Evolutionary conservation across 2,888 invertebrate genomes (phyloP).

Genomic region (Patella pellucida): DNA sequence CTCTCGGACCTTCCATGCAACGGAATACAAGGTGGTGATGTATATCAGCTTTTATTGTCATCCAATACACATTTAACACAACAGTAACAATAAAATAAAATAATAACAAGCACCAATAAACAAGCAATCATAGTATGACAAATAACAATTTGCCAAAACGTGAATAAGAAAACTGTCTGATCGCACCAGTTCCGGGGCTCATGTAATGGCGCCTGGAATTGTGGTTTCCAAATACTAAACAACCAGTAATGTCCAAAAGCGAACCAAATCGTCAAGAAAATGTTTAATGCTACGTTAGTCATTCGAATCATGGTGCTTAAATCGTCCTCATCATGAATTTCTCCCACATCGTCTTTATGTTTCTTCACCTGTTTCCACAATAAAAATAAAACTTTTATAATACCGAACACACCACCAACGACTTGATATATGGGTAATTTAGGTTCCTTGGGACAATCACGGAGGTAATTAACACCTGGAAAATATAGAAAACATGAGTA

Average conservation of each 20-base stretch:
- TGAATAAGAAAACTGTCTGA: constrained; percentile 82
- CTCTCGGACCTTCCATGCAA: no score
- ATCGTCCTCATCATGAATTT: constrained; percentile 59
- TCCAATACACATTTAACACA: constrained; percentile 40
- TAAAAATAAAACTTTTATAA: constrained; percentile 76
- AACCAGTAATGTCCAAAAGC: constrained; percentile 86
- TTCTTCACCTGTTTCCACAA: constrained; percentile 79
- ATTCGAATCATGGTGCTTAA: constrained; percentile 75
- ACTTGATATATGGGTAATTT: constrained; percentile 86
- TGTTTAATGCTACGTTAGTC: constrained; percentile 79
- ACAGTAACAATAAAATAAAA: constrained; percentile 48
- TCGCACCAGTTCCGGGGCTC: constrained; percentile 87
- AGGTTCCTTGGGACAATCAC: constrained; percentile 84
- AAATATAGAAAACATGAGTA: constrained; percentile 27
- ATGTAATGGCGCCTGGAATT: constrained; percentile 80
- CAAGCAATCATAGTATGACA: constrained; percentile 77
- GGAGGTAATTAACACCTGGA: constrained; percentile 84
- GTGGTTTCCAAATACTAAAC: constrained; percentile 82
- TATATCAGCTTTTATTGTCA: constrained; percentile 31
- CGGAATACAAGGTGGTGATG: background rate
- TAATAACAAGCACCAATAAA: constrained; percentile 40
- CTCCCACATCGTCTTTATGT: constrained; percentile 68
- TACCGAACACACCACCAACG: constrained; percentile 84
- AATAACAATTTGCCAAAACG: constrained; percentile 81
- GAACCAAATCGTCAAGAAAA: constrained; percentile 83